Evolutionary conservation across 2,888 invertebrate genomes (phyloP).

Genomic region (Micropterix aruncella): DNA sequence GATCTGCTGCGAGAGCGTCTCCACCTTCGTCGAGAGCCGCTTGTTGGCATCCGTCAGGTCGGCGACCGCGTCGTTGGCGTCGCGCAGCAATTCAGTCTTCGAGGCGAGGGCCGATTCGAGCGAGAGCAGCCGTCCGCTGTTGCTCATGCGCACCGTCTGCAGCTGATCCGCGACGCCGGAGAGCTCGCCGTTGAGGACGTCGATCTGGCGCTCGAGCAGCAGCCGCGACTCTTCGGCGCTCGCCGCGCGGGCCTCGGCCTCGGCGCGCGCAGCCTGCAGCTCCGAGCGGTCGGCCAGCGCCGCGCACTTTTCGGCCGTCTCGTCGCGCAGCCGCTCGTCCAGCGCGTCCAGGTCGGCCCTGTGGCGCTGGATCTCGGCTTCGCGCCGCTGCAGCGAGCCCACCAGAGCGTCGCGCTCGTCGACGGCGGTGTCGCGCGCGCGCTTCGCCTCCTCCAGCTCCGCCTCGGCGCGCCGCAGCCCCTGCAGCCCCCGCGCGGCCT

Average conservation of each 20-base stretch:
- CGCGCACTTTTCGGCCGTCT: background rate
- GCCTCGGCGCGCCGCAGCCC: background rate
- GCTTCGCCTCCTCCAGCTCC: background rate
- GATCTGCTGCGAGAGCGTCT: slow-evolving; percentile 54
- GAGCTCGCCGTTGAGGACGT: background rate
- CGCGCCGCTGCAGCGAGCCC: background rate
- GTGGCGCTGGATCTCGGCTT: background rate
- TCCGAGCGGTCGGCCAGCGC: background rate
- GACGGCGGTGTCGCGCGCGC: background rate
- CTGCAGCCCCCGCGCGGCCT: background rate
- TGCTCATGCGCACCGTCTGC: background rate
- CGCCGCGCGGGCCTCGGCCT: background rate
- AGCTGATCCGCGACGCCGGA: background rate
- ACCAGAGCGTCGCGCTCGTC: background rate
- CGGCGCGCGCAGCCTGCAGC: background rate
- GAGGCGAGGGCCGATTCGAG: slow-evolving; percentile 65
- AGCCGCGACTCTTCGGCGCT: background rate
- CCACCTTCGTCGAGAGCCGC: slow-evolving; percentile 49
- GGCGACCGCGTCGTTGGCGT: slow-evolving; percentile 52
- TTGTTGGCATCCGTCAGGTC: slow-evolving; percentile 57
- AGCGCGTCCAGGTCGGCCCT: background rate
- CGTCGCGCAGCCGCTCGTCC: background rate
- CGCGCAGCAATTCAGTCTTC: slow-evolving; percentile 65
- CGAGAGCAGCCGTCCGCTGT: slow-evolving; percentile 41
- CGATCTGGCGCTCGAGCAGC: background rate